These are phyloP conservation scores for Noturus placidus DNA, from an alignment of 2,113 vertebrate genomes.

Conservation along the genomic window DNA sequence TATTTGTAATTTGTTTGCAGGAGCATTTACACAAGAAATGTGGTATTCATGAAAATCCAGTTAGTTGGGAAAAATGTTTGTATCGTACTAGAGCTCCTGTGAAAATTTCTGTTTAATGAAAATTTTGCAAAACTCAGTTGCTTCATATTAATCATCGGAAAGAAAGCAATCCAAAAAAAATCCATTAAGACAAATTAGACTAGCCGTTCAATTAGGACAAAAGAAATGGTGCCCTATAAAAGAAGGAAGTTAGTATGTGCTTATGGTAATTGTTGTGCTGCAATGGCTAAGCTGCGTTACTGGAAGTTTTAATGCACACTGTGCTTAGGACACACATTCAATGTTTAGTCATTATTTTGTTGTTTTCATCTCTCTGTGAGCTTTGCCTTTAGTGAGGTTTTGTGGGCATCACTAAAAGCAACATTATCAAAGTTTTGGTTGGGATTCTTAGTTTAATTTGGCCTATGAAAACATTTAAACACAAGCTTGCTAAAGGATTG, in stretches of 20 bases:
- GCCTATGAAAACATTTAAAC: neutral
- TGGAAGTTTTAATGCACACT: neutral
- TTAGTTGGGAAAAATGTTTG: neutral
- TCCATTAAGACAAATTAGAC: neutral
- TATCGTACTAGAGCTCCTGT: neutral
- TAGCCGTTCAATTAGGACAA: neutral
- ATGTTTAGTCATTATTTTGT: neutral
- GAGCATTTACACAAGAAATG: neutral
- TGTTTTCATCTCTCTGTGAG: neutral
- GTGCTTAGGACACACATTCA: neutral
- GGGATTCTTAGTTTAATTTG: neutral
- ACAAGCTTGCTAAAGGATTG: neutral
- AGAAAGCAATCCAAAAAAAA: slow-evolving; percentile 6
- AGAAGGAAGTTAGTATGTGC: neutral
- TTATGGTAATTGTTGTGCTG: neutral
- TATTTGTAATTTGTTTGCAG: slow-evolving; percentile 11
- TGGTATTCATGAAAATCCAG: slow-evolving; percentile 1
- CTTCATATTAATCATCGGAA: slow-evolving; percentile 1
- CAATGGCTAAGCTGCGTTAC: neutral
- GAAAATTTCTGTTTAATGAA: slow-evolving; percentile 7
- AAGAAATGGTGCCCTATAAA: neutral
- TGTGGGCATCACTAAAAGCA: neutral
- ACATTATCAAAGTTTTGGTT: neutral
- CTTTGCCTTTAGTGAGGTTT: neutral
- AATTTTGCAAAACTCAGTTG: neutral